A percentile compares a stretch with the other conserved stretches of the same genome.
These are phyloP conservation scores for Agrenia bidenticulata DNA, from an alignment of 2,888 invertebrate species.

Conservation along the genomic window DNA sequence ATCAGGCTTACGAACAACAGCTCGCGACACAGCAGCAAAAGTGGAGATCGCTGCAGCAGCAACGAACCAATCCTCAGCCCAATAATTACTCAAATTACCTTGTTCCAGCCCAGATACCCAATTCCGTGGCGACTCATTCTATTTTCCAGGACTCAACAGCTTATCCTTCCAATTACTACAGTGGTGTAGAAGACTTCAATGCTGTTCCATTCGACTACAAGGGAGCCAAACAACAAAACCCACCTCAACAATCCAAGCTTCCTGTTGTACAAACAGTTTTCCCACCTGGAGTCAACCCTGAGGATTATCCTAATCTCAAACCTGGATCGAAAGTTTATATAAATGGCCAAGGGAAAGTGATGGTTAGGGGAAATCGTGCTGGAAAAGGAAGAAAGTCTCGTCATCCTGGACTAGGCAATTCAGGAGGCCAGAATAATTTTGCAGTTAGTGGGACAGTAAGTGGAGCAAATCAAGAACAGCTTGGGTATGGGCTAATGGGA, in stretches of 20 bases:
- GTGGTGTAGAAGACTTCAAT: not conserved
- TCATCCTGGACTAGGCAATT: conserved; percentile 34
- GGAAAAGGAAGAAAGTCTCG: conserved; percentile 22
- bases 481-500: not conserved
- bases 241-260: not conserved
- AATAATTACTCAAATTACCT: conserved; percentile 4
- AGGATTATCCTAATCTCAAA: conserved; percentile 14
- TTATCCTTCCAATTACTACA: conserved; percentile 6
- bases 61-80: not conserved
- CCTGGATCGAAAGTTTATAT: conserved; percentile 25
- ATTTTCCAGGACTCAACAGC: not conserved
- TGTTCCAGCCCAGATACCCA: conserved; percentile 7
- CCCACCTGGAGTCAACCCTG: conserved; percentile 3
- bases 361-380: conserved; percentile 26
- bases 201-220: conserved; percentile 37
- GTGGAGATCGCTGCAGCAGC: not conserved
- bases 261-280: not conserved
- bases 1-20: too few relatives aligned
- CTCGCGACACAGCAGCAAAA: not conserved
- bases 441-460: not conserved
- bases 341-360: conserved; percentile 17
- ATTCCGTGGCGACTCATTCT: not conserved
- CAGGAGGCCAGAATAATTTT: not conserved
- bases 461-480: not conserved
- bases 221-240: not conserved